These are phyloP conservation scores for Hipposideros armiger DNA, from an alignment of 2,113 vertebrate species.

Conservation along the genomic window DNA sequence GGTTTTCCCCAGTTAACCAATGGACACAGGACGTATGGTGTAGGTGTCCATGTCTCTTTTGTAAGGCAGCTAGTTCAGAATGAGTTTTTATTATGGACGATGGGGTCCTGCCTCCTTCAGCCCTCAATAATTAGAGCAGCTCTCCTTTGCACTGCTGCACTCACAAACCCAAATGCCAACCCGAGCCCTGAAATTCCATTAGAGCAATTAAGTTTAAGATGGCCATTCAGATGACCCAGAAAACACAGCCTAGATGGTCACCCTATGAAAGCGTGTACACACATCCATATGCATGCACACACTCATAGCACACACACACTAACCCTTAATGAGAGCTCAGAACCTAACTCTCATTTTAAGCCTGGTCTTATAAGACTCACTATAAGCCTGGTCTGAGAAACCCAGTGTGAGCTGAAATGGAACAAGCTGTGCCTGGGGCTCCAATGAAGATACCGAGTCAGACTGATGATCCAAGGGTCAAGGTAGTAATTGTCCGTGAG, in stretches of 20 bases:
- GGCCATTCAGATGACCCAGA: not conserved
- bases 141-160: not conserved
- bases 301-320: not conserved
- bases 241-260: not conserved
- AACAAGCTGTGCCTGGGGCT: not conserved
- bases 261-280: not conserved
- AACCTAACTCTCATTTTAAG: not conserved
- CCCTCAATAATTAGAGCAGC: not conserved
- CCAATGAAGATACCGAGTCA: not conserved
- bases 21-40: not conserved
- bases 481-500: not conserved
- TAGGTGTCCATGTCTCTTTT: not conserved
- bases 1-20: not conserved
- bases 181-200: not conserved
- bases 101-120: not conserved
- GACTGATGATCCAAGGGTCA: not conserved
- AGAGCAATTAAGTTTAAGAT: not conserved
- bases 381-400: not conserved
- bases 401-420: not conserved
- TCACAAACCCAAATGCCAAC: not conserved
- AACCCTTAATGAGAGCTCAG: not conserved
- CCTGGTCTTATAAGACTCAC: no score
- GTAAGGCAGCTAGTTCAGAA: not conserved
- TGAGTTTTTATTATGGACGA: not conserved
- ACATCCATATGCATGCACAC: fast-evolving